Percentiles rank a stretch among this genome's conserved stretches.
Conservation (phyloP, 2,113 vertebrate genomes). For the Heterochromis multidens region DNA sequence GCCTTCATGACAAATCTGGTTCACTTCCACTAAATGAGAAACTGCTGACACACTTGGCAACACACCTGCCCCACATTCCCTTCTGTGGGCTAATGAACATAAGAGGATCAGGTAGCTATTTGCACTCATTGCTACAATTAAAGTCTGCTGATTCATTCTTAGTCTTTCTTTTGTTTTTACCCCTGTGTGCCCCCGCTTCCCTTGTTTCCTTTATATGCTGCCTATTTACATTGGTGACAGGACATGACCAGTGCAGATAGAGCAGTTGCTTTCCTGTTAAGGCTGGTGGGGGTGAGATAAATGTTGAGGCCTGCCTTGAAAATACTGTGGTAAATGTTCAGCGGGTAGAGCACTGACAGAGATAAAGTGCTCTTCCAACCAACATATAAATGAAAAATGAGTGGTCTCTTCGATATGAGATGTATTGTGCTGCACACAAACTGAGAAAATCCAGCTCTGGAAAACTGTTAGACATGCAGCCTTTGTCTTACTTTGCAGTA, state of each 20-base stretch:
- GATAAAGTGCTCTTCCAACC: not conserved
- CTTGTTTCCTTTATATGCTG: conserved; percentile 48
- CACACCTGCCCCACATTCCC: conserved; percentile 23
- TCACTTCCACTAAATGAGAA: conserved; percentile 17
- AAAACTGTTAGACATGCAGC: not conserved
- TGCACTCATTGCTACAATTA: not conserved
- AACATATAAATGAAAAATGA: not conserved
- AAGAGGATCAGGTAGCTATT: conserved; percentile 23
- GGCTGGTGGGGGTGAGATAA: conserved; percentile 56
- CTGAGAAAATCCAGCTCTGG: not conserved
- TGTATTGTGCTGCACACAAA: not conserved
- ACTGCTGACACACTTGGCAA: conserved; percentile 25
- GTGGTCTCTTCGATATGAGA: not conserved
- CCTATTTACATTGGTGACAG: conserved; percentile 65
- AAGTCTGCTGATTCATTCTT: conserved; percentile 53
- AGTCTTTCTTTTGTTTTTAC: not conserved
- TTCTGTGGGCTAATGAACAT: not conserved
- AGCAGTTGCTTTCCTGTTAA: conserved; percentile 60
- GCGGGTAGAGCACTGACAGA: not conserved
- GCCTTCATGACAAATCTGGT: not conserved
- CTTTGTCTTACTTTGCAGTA: conserved; percentile 90
- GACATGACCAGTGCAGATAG: conserved; percentile 63
- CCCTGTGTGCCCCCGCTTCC: conserved; percentile 37
- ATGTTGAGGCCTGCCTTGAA: conserved; percentile 25
- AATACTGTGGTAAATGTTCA: conserved; percentile 7